phyloP scores from a whole-genome alignment of 1,140 invertebrate species.

The Homarus americanus region DNA sequence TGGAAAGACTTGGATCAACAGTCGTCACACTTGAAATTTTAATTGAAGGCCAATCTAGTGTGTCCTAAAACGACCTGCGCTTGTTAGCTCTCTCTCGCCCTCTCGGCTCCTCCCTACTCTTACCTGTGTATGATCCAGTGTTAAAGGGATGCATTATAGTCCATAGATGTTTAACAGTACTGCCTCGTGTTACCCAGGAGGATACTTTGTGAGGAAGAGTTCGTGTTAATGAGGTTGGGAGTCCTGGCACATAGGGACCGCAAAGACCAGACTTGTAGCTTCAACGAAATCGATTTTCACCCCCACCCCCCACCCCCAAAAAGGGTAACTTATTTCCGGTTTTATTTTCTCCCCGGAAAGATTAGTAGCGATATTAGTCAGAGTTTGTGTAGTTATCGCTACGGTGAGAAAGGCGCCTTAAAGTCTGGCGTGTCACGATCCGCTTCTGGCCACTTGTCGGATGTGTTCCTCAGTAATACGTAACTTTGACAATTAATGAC shows the following conservation, averaged over 20 bases:
- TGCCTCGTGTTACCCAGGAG: no score
- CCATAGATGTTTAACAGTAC: no score
- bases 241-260: neutral
- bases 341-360: neutral
- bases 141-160: no score
- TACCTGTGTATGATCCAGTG: no score
- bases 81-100: neutral
- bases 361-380: neutral
- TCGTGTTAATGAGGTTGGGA: neutral
- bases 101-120: neutral
- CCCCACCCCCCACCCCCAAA: no score
- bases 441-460: no score
- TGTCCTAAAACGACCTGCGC: neutral
- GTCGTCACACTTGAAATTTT: constrained; percentile 43
- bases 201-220: no score
- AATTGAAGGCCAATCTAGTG: constrained; percentile 26
- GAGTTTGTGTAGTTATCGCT: neutral
- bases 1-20: constrained; percentile 35
- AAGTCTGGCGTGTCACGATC: no score
- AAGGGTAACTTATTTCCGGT: neutral
- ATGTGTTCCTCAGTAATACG: neutral
- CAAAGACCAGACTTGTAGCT: neutral
- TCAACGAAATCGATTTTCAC: neutral
- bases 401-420: neutral
- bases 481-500: neutral